phyloP scores from a whole-genome alignment of 1,140 invertebrate species.

The Drosophila teissieri region DNA sequence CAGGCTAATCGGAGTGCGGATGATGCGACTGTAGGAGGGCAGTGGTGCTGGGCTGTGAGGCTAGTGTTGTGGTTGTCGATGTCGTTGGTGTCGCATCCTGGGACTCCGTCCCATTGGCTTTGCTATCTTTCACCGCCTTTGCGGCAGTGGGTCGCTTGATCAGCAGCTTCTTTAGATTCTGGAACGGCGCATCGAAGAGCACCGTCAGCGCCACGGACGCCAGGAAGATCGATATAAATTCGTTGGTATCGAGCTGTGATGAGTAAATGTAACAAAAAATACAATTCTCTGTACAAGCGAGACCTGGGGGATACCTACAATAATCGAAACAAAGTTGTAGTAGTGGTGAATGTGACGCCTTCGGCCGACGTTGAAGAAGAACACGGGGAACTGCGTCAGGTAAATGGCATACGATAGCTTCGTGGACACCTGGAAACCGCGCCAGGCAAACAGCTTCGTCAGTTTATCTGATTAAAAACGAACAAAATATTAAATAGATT shows the following conservation, averaged over 20 bases:
- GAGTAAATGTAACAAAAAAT: too few relatives aligned
- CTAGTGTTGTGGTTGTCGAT: slow-evolving; percentile 19
- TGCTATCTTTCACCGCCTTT: slow-evolving; percentile 2
- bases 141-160: slow-evolving; percentile 56
- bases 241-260: slow-evolving; percentile 86
- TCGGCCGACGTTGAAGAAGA: slow-evolving; percentile 88
- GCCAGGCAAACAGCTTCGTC: slow-evolving; percentile 86
- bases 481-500: background rate
- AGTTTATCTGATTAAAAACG: slow-evolving; percentile 85
- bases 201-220: slow-evolving; percentile 87
- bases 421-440: slow-evolving; percentile 87
- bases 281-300: too few relatives aligned
- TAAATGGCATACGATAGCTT: slow-evolving; percentile 89
- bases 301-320: slow-evolving; percentile 80
- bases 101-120: background rate
- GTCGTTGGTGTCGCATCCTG: slow-evolving; percentile 24
- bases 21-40: slow-evolving; percentile 53
- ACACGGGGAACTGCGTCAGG: slow-evolving; percentile 89
- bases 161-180: slow-evolving; percentile 88
- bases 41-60: slow-evolving; percentile 42
- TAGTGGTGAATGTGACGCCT: slow-evolving; percentile 86
- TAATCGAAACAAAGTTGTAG: slow-evolving; percentile 86
- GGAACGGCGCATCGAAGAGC: slow-evolving; percentile 89
- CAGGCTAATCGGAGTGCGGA: slow-evolving; percentile 64
- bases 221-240: slow-evolving; percentile 86